Conservation (phyloP, 1,140 invertebrate genomes). For the Diabrotica virgifera region DNA sequence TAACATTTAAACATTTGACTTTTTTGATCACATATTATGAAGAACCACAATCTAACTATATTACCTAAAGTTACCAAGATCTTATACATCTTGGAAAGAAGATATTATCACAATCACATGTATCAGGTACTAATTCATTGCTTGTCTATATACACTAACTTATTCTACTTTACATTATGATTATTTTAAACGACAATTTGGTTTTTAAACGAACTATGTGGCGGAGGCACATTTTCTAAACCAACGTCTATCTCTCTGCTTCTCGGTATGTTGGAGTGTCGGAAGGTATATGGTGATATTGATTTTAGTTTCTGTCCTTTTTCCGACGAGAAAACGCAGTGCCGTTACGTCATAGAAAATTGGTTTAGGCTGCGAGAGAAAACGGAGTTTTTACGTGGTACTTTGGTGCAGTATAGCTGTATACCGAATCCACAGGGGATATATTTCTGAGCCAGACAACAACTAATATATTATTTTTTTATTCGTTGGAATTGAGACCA, state of each 20-base stretch:
- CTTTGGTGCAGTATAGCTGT: no score
- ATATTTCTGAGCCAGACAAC: no score
- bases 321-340: not conserved
- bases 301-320: not conserved
- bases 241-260: not conserved
- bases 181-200: not conserved
- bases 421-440: no score
- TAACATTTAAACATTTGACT: not conserved
- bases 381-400: no score
- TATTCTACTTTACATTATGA: not conserved
- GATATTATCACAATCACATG: slow-evolving; percentile 17
- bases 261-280: not conserved
- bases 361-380: no score
- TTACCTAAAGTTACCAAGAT: slow-evolving; percentile 21
- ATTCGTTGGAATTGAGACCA: no score
- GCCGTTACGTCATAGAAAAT: no score
- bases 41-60: not conserved
- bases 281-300: not conserved
- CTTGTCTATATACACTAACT: slow-evolving; percentile 8
- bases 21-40: not conserved
- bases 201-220: slow-evolving; percentile 8
- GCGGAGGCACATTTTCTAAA: slow-evolving; percentile 9
- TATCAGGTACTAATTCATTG: slow-evolving; percentile 14
- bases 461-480: no score
- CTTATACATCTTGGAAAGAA: slow-evolving; percentile 19